These are phyloP conservation scores for Telmatochromis brachygnathus DNA, from an alignment of 2,113 vertebrate genomes.

Conservation along the genomic window DNA sequence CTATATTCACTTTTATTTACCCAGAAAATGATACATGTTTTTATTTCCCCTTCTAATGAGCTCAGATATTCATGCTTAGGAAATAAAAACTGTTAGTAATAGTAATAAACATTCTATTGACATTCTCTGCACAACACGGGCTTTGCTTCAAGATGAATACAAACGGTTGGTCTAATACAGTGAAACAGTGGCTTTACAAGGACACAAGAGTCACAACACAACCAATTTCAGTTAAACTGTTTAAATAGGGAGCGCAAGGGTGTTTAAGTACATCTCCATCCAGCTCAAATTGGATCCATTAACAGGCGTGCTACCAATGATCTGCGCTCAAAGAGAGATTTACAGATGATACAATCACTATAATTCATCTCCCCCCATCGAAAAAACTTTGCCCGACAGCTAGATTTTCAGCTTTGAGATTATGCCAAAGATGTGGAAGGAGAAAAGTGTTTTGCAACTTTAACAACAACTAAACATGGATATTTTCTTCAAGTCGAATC, in stretches of 20 bases:
- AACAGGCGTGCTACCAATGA: background rate
- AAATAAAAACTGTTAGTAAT: background rate
- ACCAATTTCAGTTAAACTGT: background rate
- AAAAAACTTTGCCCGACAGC: background rate
- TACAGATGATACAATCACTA: background rate
- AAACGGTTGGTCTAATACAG: background rate
- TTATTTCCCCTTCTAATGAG: background rate
- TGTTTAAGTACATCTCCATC: conserved; percentile 5
- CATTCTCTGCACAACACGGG: background rate
- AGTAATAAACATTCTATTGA: background rate
- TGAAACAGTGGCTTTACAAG: background rate
- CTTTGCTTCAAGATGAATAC: background rate
- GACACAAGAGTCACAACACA: background rate
- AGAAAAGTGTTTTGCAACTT: background rate
- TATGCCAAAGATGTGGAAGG: background rate
- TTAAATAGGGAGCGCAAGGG: background rate
- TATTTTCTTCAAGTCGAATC: background rate
- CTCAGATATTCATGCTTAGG: background rate
- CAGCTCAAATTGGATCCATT: conserved; percentile 9
- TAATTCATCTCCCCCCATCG: background rate
- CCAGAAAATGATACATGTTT: background rate
- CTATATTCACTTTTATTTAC: background rate
- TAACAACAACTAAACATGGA: background rate
- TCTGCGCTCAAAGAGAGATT: background rate
- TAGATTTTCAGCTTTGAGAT: background rate